Evolutionary conservation across 1,140 invertebrate genomes (phyloP).

Genomic region (Dendrolimus punctatus): DNA sequence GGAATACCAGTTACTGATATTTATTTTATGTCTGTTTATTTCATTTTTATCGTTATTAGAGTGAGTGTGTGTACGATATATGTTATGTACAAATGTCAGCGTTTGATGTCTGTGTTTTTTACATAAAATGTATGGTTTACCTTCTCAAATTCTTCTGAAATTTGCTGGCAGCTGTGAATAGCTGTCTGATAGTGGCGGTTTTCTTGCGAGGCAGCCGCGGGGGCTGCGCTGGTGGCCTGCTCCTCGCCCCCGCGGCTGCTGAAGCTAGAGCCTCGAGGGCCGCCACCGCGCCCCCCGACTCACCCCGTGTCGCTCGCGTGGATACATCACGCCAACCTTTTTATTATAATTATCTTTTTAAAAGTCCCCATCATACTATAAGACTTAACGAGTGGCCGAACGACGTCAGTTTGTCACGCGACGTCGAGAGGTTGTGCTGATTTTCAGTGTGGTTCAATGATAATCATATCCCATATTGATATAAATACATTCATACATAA

Average conservation of each 20-base stretch:
- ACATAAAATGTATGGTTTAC: constrained; percentile 49
- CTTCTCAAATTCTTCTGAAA: constrained; percentile 94
- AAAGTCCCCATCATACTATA: too few species aligned
- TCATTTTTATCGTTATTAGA: too few species aligned
- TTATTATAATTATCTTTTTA: too few species aligned
- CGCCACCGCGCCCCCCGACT: constrained; percentile 28
- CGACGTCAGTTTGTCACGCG: not conserved
- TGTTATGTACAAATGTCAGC: too few species aligned
- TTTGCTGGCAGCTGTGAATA: constrained; percentile 95
- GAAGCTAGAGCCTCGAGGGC: constrained; percentile 37
- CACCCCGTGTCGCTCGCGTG: constrained; percentile 67
- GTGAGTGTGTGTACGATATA: too few species aligned
- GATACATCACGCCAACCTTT: constrained; percentile 88
- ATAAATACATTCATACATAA: too few species aligned
- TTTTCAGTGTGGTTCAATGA: too few species aligned
- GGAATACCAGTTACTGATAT: too few species aligned
- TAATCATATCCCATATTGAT: too few species aligned
- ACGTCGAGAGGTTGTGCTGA: too few species aligned
- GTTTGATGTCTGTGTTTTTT: too few species aligned
- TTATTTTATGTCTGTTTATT: too few species aligned
- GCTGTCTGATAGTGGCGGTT: constrained; percentile 93
- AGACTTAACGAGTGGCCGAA: not conserved
- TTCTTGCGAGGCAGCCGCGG: constrained; percentile 79
- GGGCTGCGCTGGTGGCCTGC: constrained; percentile 34
- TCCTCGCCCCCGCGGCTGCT: constrained; percentile 34